A percentile compares a stretch with the other conserved stretches of the same genome.
phyloP scores from a whole-genome alignment of 2,888 invertebrate species.

The Acrocera orbiculus region DNA sequence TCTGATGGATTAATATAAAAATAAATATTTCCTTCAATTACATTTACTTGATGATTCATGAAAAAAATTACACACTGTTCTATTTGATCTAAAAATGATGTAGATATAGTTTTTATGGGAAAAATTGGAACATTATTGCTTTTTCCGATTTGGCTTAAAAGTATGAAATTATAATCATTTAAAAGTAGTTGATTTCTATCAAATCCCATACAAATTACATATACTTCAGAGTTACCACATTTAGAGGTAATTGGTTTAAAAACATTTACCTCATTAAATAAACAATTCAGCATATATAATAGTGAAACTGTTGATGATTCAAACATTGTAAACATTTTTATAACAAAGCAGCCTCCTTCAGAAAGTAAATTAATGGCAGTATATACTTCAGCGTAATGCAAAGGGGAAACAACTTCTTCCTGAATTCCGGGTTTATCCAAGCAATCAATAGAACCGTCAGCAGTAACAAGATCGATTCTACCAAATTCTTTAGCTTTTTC shows the following conservation, averaged over 20 bases:
- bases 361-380: constrained; percentile 55
- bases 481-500: constrained; percentile 24
- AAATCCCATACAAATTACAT: constrained; percentile 50
- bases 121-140: constrained; percentile 36
- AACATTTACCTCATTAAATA: constrained; percentile 53
- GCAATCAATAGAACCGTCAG: constrained; percentile 90
- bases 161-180: constrained; percentile 1
- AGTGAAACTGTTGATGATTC: constrained; percentile 65
- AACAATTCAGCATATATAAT: constrained; percentile 58
- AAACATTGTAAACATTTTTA: constrained; percentile 84
- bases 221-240: constrained; percentile 87
- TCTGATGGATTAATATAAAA: constrained; percentile 33
- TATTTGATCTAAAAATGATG: constrained; percentile 45
- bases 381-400: constrained; percentile 71
- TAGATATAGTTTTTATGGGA: constrained; percentile 38
- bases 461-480: constrained; percentile 58
- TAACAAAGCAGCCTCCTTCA: constrained; percentile 54
- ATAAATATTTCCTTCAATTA: constrained; percentile 47
- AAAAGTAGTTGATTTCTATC: constrained; percentile 12
- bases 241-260: constrained; percentile 88
- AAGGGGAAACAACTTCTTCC: constrained; percentile 55
- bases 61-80: constrained; percentile 46
- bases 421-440: constrained; percentile 70
- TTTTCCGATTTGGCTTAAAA: constrained; percentile 23
- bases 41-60: constrained; percentile 45